phyloP scores from a whole-genome alignment of 2,113 vertebrate species.

The Sprattus sprattus region DNA sequence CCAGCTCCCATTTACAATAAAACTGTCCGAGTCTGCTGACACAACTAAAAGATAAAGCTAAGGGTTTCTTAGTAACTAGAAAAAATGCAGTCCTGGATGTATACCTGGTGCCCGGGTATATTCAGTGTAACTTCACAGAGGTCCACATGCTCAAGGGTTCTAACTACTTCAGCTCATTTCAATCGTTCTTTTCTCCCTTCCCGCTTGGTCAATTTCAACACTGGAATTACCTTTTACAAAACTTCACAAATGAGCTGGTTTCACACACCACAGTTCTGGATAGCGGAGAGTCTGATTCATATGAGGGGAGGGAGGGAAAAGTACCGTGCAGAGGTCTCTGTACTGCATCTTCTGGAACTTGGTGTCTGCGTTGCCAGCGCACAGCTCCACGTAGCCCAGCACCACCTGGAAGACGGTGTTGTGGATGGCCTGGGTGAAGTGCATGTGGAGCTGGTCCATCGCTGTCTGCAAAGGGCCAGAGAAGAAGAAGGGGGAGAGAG shows the following conservation, averaged over 20 bases:
- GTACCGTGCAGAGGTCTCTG: slow-evolving; percentile 94
- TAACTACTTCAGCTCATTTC: background rate
- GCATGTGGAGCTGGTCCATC: slow-evolving; percentile 99
- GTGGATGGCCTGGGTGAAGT: slow-evolving; percentile 98
- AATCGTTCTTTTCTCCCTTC: background rate
- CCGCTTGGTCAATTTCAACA: background rate
- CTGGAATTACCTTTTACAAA: background rate
- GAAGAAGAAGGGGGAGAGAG: slow-evolving; percentile 34
- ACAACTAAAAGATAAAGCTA: background rate
- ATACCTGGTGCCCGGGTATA: no score
- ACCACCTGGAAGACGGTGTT: slow-evolving; percentile 99
- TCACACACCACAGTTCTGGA: background rate
- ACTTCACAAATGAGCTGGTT: background rate
- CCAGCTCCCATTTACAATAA: no score
- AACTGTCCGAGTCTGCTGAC: no score
- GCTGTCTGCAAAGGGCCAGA: slow-evolving; percentile 79
- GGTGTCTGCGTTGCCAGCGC: slow-evolving; percentile 93
- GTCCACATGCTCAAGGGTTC: background rate
- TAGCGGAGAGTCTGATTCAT: background rate
- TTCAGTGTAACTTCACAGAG: background rate
- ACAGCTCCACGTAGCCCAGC: slow-evolving; percentile 96
- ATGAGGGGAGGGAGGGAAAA: slow-evolving; percentile 23
- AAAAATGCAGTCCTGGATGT: no score
- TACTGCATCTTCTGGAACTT: slow-evolving; percentile 99
- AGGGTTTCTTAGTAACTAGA: background rate